Conservation (phyloP, 1,140 invertebrate species). For the Drosophila grimshawi region DNA sequence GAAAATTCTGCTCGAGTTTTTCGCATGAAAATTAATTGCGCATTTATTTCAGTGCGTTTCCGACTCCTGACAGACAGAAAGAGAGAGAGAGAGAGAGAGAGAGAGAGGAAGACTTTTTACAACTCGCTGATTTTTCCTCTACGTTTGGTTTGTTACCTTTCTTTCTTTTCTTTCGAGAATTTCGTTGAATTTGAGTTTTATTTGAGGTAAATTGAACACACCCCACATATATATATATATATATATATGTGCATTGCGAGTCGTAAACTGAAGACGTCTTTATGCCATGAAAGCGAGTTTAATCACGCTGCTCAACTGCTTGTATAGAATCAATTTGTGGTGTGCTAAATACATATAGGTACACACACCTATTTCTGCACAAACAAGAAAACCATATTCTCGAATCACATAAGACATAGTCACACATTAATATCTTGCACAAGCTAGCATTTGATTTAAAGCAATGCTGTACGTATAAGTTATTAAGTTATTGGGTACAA, state of each 20-base stretch:
- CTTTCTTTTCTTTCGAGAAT: not conserved
- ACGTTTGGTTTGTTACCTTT: slow-evolving; percentile 12
- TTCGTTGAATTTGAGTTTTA: not conserved
- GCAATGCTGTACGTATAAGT: too few relatives aligned
- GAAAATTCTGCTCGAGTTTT: slow-evolving; percentile 65
- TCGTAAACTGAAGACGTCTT: not conserved
- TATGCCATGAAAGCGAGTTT: not conserved
- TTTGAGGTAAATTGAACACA: not conserved
- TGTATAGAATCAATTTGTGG: not conserved
- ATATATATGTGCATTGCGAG: not conserved
- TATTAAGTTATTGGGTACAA: too few relatives aligned
- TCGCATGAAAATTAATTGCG: slow-evolving; percentile 79
- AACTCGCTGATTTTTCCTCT: slow-evolving; percentile 53
- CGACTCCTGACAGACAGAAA: slow-evolving; percentile 21
- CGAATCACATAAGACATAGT: too few relatives aligned
- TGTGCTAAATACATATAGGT: not conserved
- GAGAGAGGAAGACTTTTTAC: slow-evolving; percentile 26
- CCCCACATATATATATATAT: not conserved
- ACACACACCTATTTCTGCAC: not conserved
- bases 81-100: not conserved
- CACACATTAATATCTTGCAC: too few relatives aligned
- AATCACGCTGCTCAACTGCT: not conserved
- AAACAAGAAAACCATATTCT: too few relatives aligned
- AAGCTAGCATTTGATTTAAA: too few relatives aligned
- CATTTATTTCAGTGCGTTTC: slow-evolving; percentile 78